phyloP scores from a whole-genome alignment of 2,797 vertebrate species.

The Characodon lateralis region DNA sequence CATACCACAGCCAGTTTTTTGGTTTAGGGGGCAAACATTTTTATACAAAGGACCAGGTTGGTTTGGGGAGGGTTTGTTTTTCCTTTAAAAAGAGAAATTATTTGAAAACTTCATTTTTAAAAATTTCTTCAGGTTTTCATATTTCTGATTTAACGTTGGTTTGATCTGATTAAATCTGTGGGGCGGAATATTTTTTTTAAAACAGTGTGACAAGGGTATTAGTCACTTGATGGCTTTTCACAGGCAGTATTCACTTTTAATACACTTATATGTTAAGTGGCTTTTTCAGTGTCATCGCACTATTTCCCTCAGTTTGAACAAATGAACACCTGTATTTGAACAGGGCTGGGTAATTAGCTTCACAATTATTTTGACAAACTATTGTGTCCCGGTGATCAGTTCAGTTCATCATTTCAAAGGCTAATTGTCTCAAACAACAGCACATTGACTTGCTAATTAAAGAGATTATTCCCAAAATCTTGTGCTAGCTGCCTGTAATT shows the following conservation, averaged over 20 bases:
- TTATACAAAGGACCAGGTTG: not conserved
- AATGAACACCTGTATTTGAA: not conserved
- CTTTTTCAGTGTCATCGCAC: not conserved
- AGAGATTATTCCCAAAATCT: constrained; percentile 2
- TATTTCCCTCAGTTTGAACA: not conserved
- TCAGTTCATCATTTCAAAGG: not conserved
- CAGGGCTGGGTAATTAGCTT: not conserved
- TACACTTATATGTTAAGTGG: not conserved
- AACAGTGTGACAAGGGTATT: not conserved
- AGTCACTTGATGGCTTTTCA: not conserved
- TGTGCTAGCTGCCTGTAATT: not conserved
- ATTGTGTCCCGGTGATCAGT: not conserved
- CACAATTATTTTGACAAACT: not conserved
- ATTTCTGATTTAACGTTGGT: too few species aligned
- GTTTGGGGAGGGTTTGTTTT: too few species aligned
- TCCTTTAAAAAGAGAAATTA: not conserved
- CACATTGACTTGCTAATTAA: constrained; percentile 1
- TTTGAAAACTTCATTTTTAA: not conserved
- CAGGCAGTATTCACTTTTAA: not conserved
- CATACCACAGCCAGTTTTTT: not conserved
- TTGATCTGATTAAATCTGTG: not conserved
- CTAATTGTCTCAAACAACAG: not conserved
- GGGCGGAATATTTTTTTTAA: not conserved
- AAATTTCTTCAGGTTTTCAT: not conserved
- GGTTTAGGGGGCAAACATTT: not conserved